Base-by-base conservation (phyloP, 2,888 invertebrate species). In the Agrochola circellaris region DNA sequence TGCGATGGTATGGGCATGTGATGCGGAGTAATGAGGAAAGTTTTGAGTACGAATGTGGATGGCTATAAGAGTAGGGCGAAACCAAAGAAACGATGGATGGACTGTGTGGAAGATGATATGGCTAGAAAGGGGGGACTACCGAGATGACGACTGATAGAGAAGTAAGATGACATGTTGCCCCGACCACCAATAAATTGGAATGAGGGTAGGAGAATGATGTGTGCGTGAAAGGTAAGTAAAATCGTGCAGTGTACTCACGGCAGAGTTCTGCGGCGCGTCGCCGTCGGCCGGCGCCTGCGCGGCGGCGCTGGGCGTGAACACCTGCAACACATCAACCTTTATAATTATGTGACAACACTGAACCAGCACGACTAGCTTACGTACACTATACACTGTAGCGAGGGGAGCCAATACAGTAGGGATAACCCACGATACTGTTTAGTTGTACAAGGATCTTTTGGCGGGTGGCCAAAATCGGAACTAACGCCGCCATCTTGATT, bases 251-350 rank as follows among this genome's bases (percentile, higher is more conserved):
- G 6, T 17, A 73, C 60, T 69, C 62, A 91, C 87, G 2, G 86
- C 81, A 42, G 86, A 79, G 82, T 67, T 81, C 58, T 15, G 88
- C 73, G 23, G 83, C 60, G 83, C 78, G 42, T 90, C 91, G 1
- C 73, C 79, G 54, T 91, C 94, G 45, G 82, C 13, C 64, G 72
- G 26, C 61, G 76, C 23, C 71, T 58, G 86, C 81, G 91, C 92
- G 73, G 85, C 90, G n/a, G 88, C 91, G 82, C 95, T 95, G 69
- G 96, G 95, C 69, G 96, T 96, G 92, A 96, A 96, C 91, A 96
- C 96, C 96, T 96, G 91, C 83, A 88, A 85, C 87, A 76, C 75
- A 26, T 1, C 79, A 38, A 6, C 34, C 81, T 85, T 71, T 75
- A 73, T 30, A 20, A 85, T 83, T 85, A 83, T 61, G 86, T 87